Evolutionary conservation across 2,113 vertebrate species (phyloP).

Genomic region (Centropus bengalensis): DNA sequence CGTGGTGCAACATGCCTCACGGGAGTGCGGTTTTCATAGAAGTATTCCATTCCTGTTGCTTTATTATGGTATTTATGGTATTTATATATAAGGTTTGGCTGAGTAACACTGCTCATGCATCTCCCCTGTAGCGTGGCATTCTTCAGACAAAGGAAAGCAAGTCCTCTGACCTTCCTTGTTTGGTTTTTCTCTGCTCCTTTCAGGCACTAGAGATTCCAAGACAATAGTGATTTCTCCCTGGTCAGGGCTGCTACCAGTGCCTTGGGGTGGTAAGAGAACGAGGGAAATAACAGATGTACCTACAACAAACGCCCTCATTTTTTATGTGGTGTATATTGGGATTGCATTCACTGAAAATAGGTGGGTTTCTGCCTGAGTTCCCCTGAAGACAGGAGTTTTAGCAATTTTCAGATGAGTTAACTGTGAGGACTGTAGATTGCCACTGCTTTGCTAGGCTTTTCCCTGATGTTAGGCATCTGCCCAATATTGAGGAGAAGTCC

Average conservation of each 20-base stretch:
- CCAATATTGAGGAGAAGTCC: neutral
- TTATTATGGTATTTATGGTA: neutral
- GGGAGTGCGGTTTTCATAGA: neutral
- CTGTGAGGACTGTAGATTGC: neutral
- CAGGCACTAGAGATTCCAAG: neutral
- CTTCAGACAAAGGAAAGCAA: neutral
- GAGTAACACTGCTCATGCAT: neutral
- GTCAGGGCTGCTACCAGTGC: neutral
- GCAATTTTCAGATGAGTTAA: neutral
- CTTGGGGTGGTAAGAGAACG: neutral
- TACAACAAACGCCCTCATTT: neutral
- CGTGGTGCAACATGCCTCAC: neutral
- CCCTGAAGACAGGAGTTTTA: neutral
- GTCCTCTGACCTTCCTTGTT: neutral
- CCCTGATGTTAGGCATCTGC: neutral
- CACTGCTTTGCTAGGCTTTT: neutral
- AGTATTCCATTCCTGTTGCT: neutral
- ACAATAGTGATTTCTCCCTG: neutral
- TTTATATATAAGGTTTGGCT: neutral
- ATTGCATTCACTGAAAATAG: neutral
- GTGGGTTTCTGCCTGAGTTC: neutral
- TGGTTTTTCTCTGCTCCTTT: neutral
- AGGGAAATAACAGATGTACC: neutral
- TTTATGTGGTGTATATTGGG: neutral
- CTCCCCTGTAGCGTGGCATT: neutral